Percentiles rank a stretch among this genome's conserved stretches.
Conservation (phyloP, 2,113 vertebrate species). For the mouse (Mus musculus) region DNA sequence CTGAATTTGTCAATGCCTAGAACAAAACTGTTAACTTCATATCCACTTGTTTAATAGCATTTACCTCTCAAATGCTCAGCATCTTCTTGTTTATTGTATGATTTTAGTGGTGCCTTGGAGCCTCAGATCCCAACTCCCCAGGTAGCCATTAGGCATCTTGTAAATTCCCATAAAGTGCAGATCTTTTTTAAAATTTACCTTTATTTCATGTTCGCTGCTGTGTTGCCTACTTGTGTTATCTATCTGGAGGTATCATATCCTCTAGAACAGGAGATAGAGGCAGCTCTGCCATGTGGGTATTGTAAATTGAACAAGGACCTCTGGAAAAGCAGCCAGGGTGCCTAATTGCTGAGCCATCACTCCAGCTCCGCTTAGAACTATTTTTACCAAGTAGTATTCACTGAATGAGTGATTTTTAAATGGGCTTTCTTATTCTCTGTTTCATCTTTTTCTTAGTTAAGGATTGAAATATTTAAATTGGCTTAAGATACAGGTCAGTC, state of each 20-base stretch:
- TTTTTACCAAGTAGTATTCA: constrained; percentile 2
- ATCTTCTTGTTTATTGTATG: background rate
- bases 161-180: background rate
- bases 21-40: background rate
- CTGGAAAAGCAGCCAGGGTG: too few species aligned
- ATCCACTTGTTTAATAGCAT: background rate
- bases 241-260: too few species aligned
- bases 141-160: background rate
- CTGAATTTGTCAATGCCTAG: background rate
- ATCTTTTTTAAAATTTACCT: too few species aligned
- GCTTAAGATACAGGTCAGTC: background rate
- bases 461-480: background rate
- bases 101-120: background rate
- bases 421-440: background rate
- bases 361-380: background rate
- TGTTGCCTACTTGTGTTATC: too few species aligned
- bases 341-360: too few species aligned
- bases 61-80: background rate
- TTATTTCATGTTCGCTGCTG: too few species aligned
- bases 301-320: too few species aligned
- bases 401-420: constrained; percentile 35
- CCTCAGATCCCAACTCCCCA: background rate
- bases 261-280: too few species aligned
- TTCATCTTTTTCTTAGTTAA: background rate
- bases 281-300: too few species aligned